Percentiles rank a stretch among this genome's conserved stretches.
Evolutionary conservation across 2,888 invertebrate species (phyloP).

Genomic region (Troides helena): DNA sequence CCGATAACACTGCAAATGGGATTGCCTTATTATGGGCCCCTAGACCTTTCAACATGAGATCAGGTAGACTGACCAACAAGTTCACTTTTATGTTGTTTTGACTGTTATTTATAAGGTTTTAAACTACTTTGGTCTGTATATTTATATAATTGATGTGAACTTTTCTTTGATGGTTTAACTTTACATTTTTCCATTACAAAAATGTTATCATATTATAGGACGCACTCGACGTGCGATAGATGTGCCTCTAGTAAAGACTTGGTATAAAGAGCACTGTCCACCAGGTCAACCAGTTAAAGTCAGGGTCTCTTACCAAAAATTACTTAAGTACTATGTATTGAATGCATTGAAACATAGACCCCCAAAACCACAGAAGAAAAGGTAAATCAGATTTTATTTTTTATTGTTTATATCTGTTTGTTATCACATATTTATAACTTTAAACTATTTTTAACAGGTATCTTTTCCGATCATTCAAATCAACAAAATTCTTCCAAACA

Average conservation of each 20-base stretch:
- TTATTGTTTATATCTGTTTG: slow-evolving; percentile 1
- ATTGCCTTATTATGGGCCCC: slow-evolving; percentile 98
- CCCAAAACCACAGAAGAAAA: slow-evolving; percentile 99
- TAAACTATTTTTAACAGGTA: slow-evolving; percentile 78
- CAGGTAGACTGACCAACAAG: slow-evolving; percentile 72
- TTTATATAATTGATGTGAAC: not conserved
- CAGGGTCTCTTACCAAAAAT: slow-evolving; percentile 98
- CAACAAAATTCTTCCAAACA: slow-evolving; percentile 99
- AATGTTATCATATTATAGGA: slow-evolving; percentile 73
- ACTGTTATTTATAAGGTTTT: not conserved
- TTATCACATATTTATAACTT: not conserved
- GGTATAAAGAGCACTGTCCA: slow-evolving; percentile 97
- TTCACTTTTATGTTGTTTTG: not conserved
- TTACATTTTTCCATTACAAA: not conserved
- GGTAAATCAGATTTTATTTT: slow-evolving; percentile 65
- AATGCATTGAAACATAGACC: slow-evolving; percentile 98
- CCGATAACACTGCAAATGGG: slow-evolving; percentile 99
- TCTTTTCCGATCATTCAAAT: slow-evolving; percentile 98
- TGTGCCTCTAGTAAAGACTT: slow-evolving; percentile 97
- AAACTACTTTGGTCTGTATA: not conserved
- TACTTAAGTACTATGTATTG: slow-evolving; percentile 98
- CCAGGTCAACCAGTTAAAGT: slow-evolving; percentile 99
- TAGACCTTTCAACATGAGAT: slow-evolving; percentile 97
- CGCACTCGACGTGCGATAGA: slow-evolving; percentile 96
- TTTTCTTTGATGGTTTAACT: not conserved